Evolutionary conservation across 1,140 invertebrate genomes (phyloP), one percentile per base, ranked within the genome.

Genomic region (Phthorimaea operculella): DNA sequence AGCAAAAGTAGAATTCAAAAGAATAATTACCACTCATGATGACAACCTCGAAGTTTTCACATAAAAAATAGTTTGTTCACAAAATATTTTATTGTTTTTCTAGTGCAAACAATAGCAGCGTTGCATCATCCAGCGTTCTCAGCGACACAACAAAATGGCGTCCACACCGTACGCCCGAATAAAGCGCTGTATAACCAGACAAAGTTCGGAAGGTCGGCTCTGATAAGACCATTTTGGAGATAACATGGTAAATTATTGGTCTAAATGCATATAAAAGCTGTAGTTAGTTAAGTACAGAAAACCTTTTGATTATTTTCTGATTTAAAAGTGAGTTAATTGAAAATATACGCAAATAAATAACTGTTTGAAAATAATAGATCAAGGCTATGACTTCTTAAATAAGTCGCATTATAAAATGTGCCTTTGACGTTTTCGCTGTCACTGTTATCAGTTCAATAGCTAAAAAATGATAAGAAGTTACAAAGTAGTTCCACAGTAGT

Each of bases 181-280:
- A 68, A 81, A 83, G 80, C 82, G 79, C 76, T 81, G 77, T 79
- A 82, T 74, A 75, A 84, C 42, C 60, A 72, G 70, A 72, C 72
- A 69, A 59, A 70, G 62, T 71, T 54, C 15, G 52, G 28, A 54
- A 66, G 52, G 33, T 16, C 17, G 16, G 21, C 21, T 28, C 6
- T 28, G 21, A 28, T 6, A 28, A 28, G 6, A 28, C 2, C 21
- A 4, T 28, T 28, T 28, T 28, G 6, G 21, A 4, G 2, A 4
- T 28, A 28, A 2, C 2, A 28, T 28, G 21, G 21, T 28, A 28
- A 28, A 28, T 6, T 28, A 28, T 28, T 28, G 21, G 21, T 6
- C 21, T 28, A 28, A 28, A 28, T 28, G 21, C 21, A 28, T 28
- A 2, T 28, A 4, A 28, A 28, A 28, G 6, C 2, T 28, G 2